Conservation (phyloP, 2,797 vertebrate species). For the Epinephelus malabaricus region DNA sequence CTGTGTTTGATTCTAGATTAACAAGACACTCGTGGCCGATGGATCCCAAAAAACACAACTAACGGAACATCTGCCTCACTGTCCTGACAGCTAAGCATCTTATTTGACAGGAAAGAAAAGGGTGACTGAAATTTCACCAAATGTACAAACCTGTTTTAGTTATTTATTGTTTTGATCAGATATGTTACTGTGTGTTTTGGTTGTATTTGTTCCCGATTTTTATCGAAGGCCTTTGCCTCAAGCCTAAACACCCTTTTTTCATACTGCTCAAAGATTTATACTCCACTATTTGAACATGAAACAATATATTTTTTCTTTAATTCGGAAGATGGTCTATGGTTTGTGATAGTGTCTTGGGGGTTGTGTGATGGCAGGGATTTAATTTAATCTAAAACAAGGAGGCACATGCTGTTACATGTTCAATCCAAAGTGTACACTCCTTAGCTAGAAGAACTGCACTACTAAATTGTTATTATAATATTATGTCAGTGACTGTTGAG, state of each 20-base stretch:
- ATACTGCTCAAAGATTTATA: conserved; percentile 21
- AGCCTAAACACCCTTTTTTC: background rate
- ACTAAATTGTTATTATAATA: conserved; percentile 43
- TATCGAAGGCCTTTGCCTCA: conserved; percentile 23
- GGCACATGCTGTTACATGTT: conserved; percentile 46
- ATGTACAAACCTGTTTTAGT: conserved; percentile 51
- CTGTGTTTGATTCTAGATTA: conserved; percentile 68
- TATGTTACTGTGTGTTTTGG: conserved; percentile 34
- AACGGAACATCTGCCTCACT: conserved; percentile 19
- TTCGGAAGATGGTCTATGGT: conserved; percentile 8
- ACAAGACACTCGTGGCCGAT: conserved; percentile 19
- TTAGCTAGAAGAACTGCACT: conserved; percentile 60
- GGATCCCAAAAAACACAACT: conserved; percentile 27
- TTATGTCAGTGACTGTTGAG: conserved; percentile 29
- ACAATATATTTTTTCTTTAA: background rate
- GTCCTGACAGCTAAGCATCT: conserved; percentile 23
- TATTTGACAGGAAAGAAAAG: conserved; percentile 22
- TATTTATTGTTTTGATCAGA: conserved; percentile 64
- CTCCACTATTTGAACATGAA: background rate
- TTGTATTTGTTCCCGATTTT: conserved; percentile 9
- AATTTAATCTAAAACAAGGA: conserved; percentile 20
- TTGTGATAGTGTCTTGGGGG: background rate
- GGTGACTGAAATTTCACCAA: conserved; percentile 42
- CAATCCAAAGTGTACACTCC: conserved; percentile 31
- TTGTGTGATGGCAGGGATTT: conserved; percentile 5